Percentiles rank a stretch among this genome's conserved stretches.
Evolutionary conservation across 37 sponge, comb jelly and placozoan genomes (phyloP).

Genomic region (Diacarnus erythraeanus): DNA sequence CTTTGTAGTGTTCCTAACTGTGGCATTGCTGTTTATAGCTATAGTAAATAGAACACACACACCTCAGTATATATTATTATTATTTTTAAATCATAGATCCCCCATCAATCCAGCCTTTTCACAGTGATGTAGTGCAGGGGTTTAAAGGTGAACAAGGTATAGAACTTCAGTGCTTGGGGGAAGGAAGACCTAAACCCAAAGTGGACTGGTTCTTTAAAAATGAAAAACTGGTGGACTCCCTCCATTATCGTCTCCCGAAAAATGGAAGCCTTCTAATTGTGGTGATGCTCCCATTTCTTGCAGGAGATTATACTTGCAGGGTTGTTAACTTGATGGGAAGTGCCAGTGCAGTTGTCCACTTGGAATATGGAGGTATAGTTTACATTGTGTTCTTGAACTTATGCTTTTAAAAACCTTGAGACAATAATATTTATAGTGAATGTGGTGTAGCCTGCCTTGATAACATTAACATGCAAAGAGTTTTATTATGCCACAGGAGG

Average conservation of each 20-base stretch:
- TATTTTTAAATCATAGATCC: not conserved
- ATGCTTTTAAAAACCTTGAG: too few species aligned
- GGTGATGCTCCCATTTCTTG: conserved; percentile 10
- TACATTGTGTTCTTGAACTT: too few species aligned
- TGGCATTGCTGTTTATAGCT: too few species aligned
- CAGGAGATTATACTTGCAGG: conserved; percentile 34
- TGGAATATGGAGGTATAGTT: conserved; percentile 33
- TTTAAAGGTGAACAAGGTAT: conserved; percentile 10
- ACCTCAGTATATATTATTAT: too few species aligned
- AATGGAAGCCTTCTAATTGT: conserved; percentile 35
- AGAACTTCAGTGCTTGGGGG: conserved; percentile 7
- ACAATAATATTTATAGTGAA: too few species aligned
- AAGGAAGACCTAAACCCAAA: not conserved
- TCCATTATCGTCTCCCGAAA: not conserved
- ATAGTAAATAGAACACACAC: too few species aligned
- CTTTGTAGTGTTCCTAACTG: too few species aligned
- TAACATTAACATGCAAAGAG: too few species aligned
- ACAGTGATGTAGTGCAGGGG: not conserved
- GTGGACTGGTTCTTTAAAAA: conserved; percentile 16
- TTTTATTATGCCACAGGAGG: too few species aligned
- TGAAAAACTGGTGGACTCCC: not conserved
- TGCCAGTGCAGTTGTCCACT: conserved; percentile 3
- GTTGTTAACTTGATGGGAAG: conserved; percentile 39
- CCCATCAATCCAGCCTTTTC: conserved; percentile 1
- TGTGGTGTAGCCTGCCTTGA: too few species aligned